phyloP scores from a whole-genome alignment of 2,888 invertebrate genomes.

The Phengaris arion region DNA sequence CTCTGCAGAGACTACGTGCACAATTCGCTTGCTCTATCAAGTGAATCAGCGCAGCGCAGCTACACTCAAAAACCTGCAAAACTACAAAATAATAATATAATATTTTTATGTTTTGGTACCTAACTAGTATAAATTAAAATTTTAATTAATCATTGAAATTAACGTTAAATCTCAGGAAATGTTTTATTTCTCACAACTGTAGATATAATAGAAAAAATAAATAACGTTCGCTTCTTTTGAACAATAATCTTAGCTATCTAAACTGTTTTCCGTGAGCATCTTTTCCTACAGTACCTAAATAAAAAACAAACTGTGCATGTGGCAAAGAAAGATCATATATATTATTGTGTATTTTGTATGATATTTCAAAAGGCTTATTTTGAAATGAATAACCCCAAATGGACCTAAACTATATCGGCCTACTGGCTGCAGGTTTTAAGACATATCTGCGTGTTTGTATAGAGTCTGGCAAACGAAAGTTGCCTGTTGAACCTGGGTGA shows the following conservation, averaged over 20 bases:
- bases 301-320: not conserved
- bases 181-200: not conserved
- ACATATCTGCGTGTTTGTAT: slow-evolving; percentile 34
- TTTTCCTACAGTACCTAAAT: not conserved
- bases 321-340: not conserved
- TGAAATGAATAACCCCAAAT: slow-evolving; percentile 10
- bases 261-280: no score
- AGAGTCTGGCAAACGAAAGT: not conserved
- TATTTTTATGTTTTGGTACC: slow-evolving; percentile 2
- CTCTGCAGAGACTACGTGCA: slow-evolving; percentile 64
- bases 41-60: slow-evolving; percentile 44
- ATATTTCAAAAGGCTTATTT: not conserved
- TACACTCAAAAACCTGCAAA: not conserved
- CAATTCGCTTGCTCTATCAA: slow-evolving; percentile 68
- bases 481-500: no score
- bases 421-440: slow-evolving; percentile 33
- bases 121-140: not conserved
- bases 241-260: no score
- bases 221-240: no score
- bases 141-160: not conserved
- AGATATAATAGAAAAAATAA: no score
- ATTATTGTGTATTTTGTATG: no score
- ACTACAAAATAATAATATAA: not conserved
- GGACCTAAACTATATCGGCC: slow-evolving; percentile 36
- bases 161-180: not conserved